Evolutionary conservation across 2,888 invertebrate genomes (phyloP).

Genomic region (Chesias legatella): DNA sequence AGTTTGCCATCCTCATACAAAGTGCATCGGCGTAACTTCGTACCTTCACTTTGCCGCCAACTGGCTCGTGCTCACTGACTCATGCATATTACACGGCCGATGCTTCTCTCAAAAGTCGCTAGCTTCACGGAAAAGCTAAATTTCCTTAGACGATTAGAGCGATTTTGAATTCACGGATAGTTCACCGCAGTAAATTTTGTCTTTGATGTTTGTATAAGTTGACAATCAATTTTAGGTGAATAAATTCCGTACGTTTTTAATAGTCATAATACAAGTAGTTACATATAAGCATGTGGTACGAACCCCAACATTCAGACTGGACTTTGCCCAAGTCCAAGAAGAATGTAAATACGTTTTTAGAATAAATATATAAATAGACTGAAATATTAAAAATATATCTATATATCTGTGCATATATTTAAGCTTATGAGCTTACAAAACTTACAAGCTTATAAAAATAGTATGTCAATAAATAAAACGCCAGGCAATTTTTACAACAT

Average conservation of each 20-base stretch:
- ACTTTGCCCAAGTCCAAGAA: too few species aligned
- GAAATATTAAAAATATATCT: too few species aligned
- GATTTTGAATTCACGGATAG: constrained; percentile 19
- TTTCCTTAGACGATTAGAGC: constrained; percentile 16
- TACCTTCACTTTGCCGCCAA: constrained; percentile 33
- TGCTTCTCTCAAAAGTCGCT: constrained; percentile 41
- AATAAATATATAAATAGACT: too few species aligned
- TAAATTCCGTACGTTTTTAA: background rate
- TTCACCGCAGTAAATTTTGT: constrained; percentile 3
- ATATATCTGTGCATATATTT: too few species aligned
- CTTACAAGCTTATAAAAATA: constrained; percentile 6
- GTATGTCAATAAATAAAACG: constrained; percentile 19
- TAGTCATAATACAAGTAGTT: too few species aligned
- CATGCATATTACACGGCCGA: constrained; percentile 63
- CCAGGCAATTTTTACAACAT: constrained; percentile 24
- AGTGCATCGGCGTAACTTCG: constrained; percentile 16
- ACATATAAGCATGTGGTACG: too few species aligned
- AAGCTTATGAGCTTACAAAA: too few species aligned
- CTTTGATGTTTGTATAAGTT: too few species aligned
- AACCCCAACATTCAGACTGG: too few species aligned
- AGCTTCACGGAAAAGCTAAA: constrained; percentile 24
- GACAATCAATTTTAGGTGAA: background rate
- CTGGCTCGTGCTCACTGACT: constrained; percentile 46
- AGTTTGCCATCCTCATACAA: constrained; percentile 8
- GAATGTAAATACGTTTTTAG: too few species aligned